phyloP scores from a whole-genome alignment of 2,888 invertebrate genomes.

The Hermaeophaga mercurialis region DNA sequence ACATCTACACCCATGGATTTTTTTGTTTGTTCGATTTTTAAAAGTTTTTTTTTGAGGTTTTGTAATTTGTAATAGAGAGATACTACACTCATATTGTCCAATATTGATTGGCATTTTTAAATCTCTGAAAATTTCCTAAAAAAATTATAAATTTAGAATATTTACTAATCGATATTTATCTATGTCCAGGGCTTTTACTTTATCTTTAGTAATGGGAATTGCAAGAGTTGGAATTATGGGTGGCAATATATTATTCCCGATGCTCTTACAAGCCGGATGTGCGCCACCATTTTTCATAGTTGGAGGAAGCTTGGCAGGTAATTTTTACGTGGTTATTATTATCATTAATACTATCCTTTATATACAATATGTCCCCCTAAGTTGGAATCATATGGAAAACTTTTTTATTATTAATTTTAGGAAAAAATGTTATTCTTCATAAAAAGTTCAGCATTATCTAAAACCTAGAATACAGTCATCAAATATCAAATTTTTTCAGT shows the following conservation, averaged over 20 bases:
- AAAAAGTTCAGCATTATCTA: no score
- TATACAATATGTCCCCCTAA: not conserved
- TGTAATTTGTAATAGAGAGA: no score
- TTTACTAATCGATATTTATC: no score
- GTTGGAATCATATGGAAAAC: not conserved
- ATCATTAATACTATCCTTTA: not conserved
- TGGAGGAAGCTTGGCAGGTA: constrained; percentile 8
- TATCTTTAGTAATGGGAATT: constrained; percentile 7
- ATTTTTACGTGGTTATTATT: not conserved
- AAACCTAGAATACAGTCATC: no score
- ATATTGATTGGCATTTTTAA: not conserved
- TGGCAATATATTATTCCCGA: constrained; percentile 7
- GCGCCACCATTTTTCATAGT: constrained; percentile 4
- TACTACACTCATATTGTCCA: not conserved
- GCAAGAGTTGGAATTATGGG: not conserved
- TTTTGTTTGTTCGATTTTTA: no score
- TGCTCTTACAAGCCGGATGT: constrained; percentile 2
- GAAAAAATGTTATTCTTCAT: no score
- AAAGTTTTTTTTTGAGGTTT: no score
- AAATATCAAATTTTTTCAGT: no score
- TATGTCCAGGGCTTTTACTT: not conserved
- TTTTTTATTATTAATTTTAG: not conserved
- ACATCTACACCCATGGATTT: no score
- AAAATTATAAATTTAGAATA: not conserved
- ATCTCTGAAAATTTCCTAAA: not conserved